Conservation (phyloP, 2,797 vertebrate species). For the Carapus acus region DNA sequence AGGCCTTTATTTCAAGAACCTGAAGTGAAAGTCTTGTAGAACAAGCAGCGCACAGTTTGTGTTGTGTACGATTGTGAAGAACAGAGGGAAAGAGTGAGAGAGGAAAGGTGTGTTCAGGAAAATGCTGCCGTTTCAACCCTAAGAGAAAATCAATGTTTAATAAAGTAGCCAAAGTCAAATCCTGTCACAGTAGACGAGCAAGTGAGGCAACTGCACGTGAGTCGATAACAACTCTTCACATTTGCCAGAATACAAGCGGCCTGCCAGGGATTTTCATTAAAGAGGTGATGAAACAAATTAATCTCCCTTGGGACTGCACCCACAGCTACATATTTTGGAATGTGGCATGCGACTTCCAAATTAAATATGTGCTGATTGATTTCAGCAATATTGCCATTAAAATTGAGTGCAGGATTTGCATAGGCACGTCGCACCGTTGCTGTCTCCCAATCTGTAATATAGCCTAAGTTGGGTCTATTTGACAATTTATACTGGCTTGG, state of each 20-base stretch:
- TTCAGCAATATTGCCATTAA: too few species aligned
- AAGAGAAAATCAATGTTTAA: constrained; percentile 43
- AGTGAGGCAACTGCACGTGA: constrained; percentile 13
- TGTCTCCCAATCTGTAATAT: too few species aligned
- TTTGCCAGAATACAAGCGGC: constrained; percentile 24
- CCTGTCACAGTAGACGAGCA: constrained; percentile 4
- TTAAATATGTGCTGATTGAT: too few species aligned
- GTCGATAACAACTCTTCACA: constrained; percentile 8
- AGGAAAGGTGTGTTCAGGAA: constrained; percentile 14
- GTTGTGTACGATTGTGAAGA: neutral
- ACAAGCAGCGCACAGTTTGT: constrained; percentile 13
- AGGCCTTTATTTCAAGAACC: constrained; percentile 28
- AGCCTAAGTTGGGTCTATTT: too few species aligned
- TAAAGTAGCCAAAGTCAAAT: constrained; percentile 33
- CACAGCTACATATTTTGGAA: too few species aligned
- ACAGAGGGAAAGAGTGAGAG: neutral
- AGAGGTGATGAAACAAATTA: neutral
- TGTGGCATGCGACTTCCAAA: too few species aligned
- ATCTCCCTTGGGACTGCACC: too few species aligned
- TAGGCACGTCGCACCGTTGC: too few species aligned
- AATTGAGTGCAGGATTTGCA: too few species aligned
- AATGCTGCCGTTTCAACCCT: constrained; percentile 30
- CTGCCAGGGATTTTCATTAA: neutral
- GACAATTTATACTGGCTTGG: too few species aligned
- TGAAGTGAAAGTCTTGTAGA: constrained; percentile 22